Base-by-base conservation (phyloP, 2,888 invertebrate species). In the Lepas anatifera region DNA sequence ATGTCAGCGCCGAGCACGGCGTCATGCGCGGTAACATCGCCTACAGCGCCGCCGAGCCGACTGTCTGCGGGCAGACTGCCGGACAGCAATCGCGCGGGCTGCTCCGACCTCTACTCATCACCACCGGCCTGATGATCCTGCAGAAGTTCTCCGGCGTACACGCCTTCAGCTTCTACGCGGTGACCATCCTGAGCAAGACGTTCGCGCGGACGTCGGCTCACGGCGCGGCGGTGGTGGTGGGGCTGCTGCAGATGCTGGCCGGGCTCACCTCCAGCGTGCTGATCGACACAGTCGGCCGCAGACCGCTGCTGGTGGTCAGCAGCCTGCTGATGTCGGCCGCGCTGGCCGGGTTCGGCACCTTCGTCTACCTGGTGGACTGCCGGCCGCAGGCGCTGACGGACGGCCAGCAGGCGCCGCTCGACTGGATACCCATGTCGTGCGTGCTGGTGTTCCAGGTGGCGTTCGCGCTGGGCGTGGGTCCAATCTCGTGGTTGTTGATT, bases 101-200 rank as follows among this genome's bases (percentile, higher is more conserved):
- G 48, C 64, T 84, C 75, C 87, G 87, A 73, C 93, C 94, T 13
- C 86, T 91, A 63, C 80, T 89, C 71, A 89, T 93, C 69, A 89
- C 91, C 1, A 89, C 92, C 77, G 89, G 89, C n/a, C 83, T 94
- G 74, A 93, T 93, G 92, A 87, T 92, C 81, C 92, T 94, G 78
- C 94, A 93, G 78, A 85, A 73, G n/a, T 75, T 74, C 75, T 88
- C 89, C 52, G 92, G 92, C 16, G 90, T 90, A 43, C 90, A 90
- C 76, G 89, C 90, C 64, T 91, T 92, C 78, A 89, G 88, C 74
- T 90, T 90, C 78, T 92, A 92, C 80, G 89, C 90, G 66, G 92
- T 92, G 16, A 87, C 88, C 69, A 93, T 94, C 76, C 92, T 95
- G 79, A 84, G 89, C 73, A 88, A 89, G 79, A 92, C 93, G 32